Evolutionary conservation across 1,140 invertebrate genomes (phyloP).

Genomic region (Laodelphax striatellus): DNA sequence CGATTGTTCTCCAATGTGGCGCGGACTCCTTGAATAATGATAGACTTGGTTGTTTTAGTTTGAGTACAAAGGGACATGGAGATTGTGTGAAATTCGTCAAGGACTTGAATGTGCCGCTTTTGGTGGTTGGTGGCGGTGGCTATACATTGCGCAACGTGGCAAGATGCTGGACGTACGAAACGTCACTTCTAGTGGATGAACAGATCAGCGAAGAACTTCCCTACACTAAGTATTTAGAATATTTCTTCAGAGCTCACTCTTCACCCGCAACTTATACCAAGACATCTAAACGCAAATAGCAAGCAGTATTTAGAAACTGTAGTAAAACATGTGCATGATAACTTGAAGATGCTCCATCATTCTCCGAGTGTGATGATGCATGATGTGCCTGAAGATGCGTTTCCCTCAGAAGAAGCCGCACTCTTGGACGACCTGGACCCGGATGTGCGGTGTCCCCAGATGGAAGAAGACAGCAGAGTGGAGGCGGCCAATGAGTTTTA

Average conservation of each 20-base stretch:
- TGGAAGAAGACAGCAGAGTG: constrained; percentile 72
- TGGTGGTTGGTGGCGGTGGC: constrained; percentile 93
- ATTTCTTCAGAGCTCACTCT: constrained; percentile 86
- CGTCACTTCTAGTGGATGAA: constrained; percentile 83
- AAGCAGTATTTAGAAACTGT: constrained; percentile 85
- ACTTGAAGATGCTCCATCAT: constrained; percentile 76
- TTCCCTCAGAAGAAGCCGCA: constrained; percentile 46
- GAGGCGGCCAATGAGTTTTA: constrained; percentile 89
- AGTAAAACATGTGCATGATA: constrained; percentile 72
- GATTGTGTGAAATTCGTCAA: constrained; percentile 97
- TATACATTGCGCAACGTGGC: constrained; percentile 97
- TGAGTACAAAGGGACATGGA: constrained; percentile 83
- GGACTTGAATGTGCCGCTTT: constrained; percentile 81
- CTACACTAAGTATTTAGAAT: constrained; percentile 88
- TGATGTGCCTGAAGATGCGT: constrained; percentile 62
- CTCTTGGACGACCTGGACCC: constrained; percentile 67
- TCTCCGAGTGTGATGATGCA: constrained; percentile 90
- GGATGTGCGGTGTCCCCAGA: constrained; percentile 64
- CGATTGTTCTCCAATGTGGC: constrained; percentile 97
- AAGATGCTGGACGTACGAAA: constrained; percentile 98
- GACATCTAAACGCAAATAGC: constrained; percentile 84
- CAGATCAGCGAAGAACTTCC: constrained; percentile 86
- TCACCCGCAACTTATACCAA: constrained; percentile 74
- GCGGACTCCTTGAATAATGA: constrained; percentile 96
- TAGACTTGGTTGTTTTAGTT: constrained; percentile 74